A percentile compares a stretch with the other conserved stretches of the same genome.
phyloP scores from a whole-genome alignment of 2,797 vertebrate species.

The Esox masquinongy region DNA sequence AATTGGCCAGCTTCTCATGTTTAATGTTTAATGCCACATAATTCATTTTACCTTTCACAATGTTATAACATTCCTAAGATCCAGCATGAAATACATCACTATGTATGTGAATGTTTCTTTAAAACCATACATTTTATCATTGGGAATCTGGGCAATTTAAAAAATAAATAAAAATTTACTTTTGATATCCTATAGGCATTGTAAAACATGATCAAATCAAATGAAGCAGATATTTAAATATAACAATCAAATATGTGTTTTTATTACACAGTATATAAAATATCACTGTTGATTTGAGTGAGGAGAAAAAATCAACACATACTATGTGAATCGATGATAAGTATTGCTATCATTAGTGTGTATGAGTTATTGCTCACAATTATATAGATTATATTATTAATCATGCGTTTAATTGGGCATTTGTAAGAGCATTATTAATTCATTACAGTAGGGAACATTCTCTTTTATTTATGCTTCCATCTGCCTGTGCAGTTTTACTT shows the following conservation, averaged over 20 bases:
- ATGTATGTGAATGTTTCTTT: not conserved
- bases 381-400: slow-evolving; percentile 79
- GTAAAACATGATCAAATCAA: not conserved
- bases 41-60: slow-evolving; percentile 55
- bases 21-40: slow-evolving; percentile 73
- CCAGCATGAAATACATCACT: not conserved
- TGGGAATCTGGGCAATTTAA: not conserved
- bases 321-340: slow-evolving; percentile 75
- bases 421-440: slow-evolving; percentile 79
- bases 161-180: not conserved
- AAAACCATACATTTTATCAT: not conserved
- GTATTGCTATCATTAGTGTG: slow-evolving; percentile 75
- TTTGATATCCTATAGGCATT: too few species aligned
- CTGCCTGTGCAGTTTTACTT: slow-evolving; percentile 11
- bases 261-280: not conserved
- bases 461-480: slow-evolving; percentile 67
- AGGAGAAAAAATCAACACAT: slow-evolving; percentile 64
- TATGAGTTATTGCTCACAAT: slow-evolving; percentile 77
- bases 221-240: not conserved
- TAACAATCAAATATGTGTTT: not conserved
- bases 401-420: slow-evolving; percentile 80
- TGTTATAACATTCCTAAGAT: slow-evolving; percentile 7
- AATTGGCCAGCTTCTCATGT: slow-evolving; percentile 71
- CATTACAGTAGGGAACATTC: slow-evolving; percentile 72
- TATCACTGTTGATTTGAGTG: slow-evolving; percentile 26